phyloP scores from a whole-genome alignment of 2,888 invertebrate species.

The Brenthis ino region DNA sequence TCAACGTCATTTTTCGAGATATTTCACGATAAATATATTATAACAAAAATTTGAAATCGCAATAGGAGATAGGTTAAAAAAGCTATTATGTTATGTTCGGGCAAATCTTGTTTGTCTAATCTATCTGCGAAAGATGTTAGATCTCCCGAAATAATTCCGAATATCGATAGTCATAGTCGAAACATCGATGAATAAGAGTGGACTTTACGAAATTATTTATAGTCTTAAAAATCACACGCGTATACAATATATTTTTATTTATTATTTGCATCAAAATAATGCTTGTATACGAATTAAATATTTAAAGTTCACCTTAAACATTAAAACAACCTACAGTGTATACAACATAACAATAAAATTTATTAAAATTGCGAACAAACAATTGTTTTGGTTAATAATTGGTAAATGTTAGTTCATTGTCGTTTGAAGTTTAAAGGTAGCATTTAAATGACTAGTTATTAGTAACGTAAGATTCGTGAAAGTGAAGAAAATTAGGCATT shows the following conservation, averaged over 20 bases:
- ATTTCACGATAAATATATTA: too few relatives aligned
- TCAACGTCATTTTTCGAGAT: too few relatives aligned
- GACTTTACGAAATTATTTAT: background rate
- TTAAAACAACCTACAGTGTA: slow-evolving; percentile 65
- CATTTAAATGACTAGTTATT: slow-evolving; percentile 52
- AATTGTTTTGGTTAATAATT: slow-evolving; percentile 71
- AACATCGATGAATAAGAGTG: background rate
- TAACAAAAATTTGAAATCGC: too few relatives aligned
- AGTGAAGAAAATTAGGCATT: slow-evolving; percentile 20
- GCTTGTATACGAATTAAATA: slow-evolving; percentile 6
- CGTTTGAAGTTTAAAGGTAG: slow-evolving; percentile 47
- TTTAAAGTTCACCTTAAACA: slow-evolving; percentile 10
- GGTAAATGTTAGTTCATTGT: slow-evolving; percentile 44
- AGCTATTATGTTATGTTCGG: too few relatives aligned
- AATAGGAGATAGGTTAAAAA: too few relatives aligned
- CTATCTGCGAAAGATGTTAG: background rate
- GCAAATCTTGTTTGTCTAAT: too few relatives aligned
- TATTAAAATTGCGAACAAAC: slow-evolving; percentile 76
- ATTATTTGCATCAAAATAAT: slow-evolving; percentile 8
- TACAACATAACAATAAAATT: slow-evolving; percentile 79
- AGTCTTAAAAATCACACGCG: slow-evolving; percentile 7
- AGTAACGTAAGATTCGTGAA: slow-evolving; percentile 37
- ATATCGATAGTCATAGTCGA: background rate
- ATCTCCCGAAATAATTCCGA: background rate
- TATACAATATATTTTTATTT: slow-evolving; percentile 2